Evolutionary conservation across 2,113 vertebrate genomes (phyloP), one percentile per base, ranked within the genome.

Genomic region (Perccottus glenii): DNA sequence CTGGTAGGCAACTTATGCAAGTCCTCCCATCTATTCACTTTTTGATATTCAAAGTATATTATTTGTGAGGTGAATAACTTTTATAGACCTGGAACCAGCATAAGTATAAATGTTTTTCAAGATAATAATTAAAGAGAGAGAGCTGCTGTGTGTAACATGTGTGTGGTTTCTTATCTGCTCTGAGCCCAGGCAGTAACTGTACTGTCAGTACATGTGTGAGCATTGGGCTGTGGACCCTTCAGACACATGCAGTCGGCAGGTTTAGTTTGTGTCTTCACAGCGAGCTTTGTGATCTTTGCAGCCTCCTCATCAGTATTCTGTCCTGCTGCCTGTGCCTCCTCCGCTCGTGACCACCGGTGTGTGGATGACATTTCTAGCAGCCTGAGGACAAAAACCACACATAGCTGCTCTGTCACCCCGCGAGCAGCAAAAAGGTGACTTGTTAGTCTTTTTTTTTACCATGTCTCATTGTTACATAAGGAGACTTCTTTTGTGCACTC

Each of bases 331-430:
- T 55, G 67, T 62, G 71, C 64, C 75, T 55, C 74, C 57, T 64
- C 40, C 2, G 9, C 52, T 12, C 43, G 60, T 72, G 79, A 69
- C 71, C 81, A 74, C 71, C 46, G 6, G 60, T 64, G 73, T 75
- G 76, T 59, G 53, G 63, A 70, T 87, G 88, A 89, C 83, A 87
- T 83, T 88, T 87, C 62, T 78, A 62, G 70, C 67, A 73, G 79
- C 75, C 80, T 0, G 11, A 61, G 49, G 72, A 70, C 73, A 70
- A 83, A 78, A 73, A 53, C 19, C 78, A 76, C 69, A 73, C 76
- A 69, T 58, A 38, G n/a, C 53, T 19, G 50, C 65, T 61, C 53
- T 48, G 52, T 78, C 55, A 65, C 35, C 61, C 38, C 52, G 15
- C 46, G 32, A 62, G 12, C 51, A 15, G 42, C n/a, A 19, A 46